Evolutionary conservation across 2,113 vertebrate species (phyloP), one percentile per base, ranked within the genome.

Genomic region (Carassius gibelio): DNA sequence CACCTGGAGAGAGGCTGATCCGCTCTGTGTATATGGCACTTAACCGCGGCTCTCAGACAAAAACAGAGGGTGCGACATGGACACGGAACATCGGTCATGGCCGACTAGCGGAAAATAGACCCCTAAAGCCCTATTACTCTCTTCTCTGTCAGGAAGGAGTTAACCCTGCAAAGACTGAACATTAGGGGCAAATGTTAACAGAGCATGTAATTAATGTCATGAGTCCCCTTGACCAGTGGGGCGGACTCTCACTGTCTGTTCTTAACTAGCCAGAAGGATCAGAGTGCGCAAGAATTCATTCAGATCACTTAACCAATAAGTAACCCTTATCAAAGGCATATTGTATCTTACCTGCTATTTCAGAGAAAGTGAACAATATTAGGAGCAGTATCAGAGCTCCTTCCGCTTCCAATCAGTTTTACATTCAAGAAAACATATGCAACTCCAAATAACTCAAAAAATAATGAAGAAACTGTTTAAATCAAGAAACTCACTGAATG

Each of bases 151-250:
- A 96, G 96, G 95, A 96, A 95, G 93, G 91, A 89, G 92, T 95
- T 94, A 95, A 94, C 91, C 94, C 85, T 81, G 86, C 75, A 93
- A 94, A 94, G 96, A 94, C 90, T 93, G 87, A 91, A 92, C 91
- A 93, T 95, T 93, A 68, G 94, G 93, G 94, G 93, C 94, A 95
- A 95, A 93, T 96, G 95, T 96, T 97, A 97, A 97, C 95, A 93
- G 95, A 96, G 95, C 95, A 93, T 98, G 96, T 99, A 98, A 98
- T 99, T 97, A 96, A 96, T 95, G 95, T 85, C 91, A 94, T 94
- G 95, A 94, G 93, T 95, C 96, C 95, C 95, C 95, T 95, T 96
- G 96, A 94, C 95, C 95, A 92, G 92, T 93, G 92, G 96, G 95
- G 96, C 95, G 94, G 95, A 93, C 94, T 94, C 93, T 94, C 91